Conservation (phyloP, 2,113 vertebrate genomes). For the Blennius ocellaris region DNA sequence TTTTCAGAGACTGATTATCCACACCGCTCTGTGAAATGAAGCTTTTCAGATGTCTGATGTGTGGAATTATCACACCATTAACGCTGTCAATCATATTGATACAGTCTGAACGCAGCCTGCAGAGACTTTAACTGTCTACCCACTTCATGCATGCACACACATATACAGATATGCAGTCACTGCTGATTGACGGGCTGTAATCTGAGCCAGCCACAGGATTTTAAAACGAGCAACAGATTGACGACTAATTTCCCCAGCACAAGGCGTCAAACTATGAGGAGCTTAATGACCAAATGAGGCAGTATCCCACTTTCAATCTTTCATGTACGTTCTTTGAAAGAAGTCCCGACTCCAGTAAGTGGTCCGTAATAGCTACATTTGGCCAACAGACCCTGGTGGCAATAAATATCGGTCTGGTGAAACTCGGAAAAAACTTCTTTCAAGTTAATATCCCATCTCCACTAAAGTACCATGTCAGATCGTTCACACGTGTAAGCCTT, state of each 20-base stretch:
- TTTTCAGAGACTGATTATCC: constrained; percentile 61
- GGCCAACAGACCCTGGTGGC: constrained; percentile 19
- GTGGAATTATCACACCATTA: constrained; percentile 76
- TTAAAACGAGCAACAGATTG: constrained; percentile 62
- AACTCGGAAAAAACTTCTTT: constrained; percentile 34
- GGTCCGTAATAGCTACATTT: constrained; percentile 13
- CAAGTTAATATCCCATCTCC: constrained; percentile 9
- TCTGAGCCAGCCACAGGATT: constrained; percentile 52
- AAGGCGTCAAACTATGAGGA: constrained; percentile 37
- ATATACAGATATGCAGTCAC: constrained; percentile 1
- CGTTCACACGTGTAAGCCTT: constrained; percentile 9
- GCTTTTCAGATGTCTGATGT: constrained; percentile 71
- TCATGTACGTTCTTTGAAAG: constrained; percentile 29
- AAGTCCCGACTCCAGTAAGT: constrained; percentile 11
- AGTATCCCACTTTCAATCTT: constrained; percentile 16
- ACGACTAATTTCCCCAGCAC: constrained; percentile 49
- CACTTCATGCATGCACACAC: constrained; percentile 22
- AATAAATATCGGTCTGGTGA: constrained; percentile 22
- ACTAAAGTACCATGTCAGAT: constrained; percentile 12
- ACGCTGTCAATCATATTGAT: constrained; percentile 69
- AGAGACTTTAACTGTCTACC: constrained; percentile 44
- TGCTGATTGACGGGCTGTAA: constrained; percentile 69
- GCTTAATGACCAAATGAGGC: constrained; percentile 36
- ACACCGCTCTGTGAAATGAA: constrained; percentile 60
- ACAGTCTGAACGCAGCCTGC: constrained; percentile 52